Evolutionary conservation across 1,140 invertebrate species (phyloP), one percentile per base, ranked within the genome.

Genomic region (Diorhabda sublineata): DNA sequence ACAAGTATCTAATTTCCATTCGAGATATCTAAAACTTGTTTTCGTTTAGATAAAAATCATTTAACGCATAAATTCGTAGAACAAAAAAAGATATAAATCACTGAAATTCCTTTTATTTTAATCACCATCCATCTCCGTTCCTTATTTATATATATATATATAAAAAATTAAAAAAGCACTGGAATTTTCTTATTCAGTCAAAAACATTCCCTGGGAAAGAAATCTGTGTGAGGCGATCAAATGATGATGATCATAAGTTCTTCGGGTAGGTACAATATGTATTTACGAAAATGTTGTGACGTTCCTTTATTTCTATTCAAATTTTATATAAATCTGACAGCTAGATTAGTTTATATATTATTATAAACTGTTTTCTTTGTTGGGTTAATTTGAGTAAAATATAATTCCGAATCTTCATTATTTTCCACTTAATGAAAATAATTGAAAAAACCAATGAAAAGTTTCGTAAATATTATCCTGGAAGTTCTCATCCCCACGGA

Each of bases 41-140:
- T 52, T 3, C 6, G 6, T n/a, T 52, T 2, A 52, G 47, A 52
- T 52, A 52, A n/a, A 52, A 52, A 52, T 52, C 47, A 52, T 52
- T 52, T n/a, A 52, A 52, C 47, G n/a, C 47, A 52, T 52, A 52
- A 52, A 52, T 52, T 52, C 47, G 47, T 52, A 52, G 47, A 52
- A 52, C 47, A 52, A 52, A 52, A 26, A 52, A 52, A 52, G 47
- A 52, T 52, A 52, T 52, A 52, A 52, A 52, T 52, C 47, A 52
- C 47, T 52, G 47, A 52, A 52, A 52, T 52, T 52, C 47, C 47
- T 52, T 52, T 52, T 52, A 52, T 52, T 52, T 52, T 52, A 52
- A 52, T 52, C 47, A 52, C 47, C 47, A 52, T 52, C 47, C 4
- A 52, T 52, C 47, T 52, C 26, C 47, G 47, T 52, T 8, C 47